These are phyloP conservation scores for Drosophila serrata DNA, from an alignment of 1,140 invertebrate species.

Conservation along the genomic window DNA sequence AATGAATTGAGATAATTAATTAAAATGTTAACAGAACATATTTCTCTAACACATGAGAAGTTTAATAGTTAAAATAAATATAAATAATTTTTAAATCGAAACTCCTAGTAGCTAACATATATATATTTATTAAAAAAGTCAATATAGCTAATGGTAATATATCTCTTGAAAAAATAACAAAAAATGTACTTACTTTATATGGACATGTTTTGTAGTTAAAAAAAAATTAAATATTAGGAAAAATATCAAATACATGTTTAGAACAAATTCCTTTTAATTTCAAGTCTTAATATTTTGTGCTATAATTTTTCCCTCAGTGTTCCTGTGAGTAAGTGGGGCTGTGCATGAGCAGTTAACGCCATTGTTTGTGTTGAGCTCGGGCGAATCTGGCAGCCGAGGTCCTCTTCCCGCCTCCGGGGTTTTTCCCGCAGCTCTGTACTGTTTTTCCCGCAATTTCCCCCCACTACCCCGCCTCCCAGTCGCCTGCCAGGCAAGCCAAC, in stretches of 20 bases:
- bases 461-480: neutral
- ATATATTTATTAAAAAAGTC: neutral
- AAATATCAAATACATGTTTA: too few species aligned
- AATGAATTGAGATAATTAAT: neutral
- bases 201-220: too few species aligned
- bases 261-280: too few species aligned
- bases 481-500: slow-evolving; percentile 60
- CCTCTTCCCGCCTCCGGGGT: neutral
- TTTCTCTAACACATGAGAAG: neutral
- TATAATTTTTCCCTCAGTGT: neutral
- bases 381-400: slow-evolving; percentile 60
- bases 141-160: too few species aligned
- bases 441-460: slow-evolving; percentile 1
- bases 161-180: too few species aligned
- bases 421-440: slow-evolving; percentile 11
- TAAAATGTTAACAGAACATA: neutral
- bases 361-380: slow-evolving; percentile 69
- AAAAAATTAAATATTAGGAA: too few species aligned
- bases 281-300: too few species aligned
- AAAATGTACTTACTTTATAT: too few species aligned
- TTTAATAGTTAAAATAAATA: neutral
- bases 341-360: slow-evolving; percentile 59
- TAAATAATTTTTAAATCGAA: neutral
- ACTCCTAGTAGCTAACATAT: neutral
- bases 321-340: slow-evolving; percentile 24